A percentile compares a stretch with the other conserved stretches of the same genome.
These are phyloP conservation scores for Melanerpes formicivorus DNA, from an alignment of 2,113 vertebrate species.

Conservation along the genomic window DNA sequence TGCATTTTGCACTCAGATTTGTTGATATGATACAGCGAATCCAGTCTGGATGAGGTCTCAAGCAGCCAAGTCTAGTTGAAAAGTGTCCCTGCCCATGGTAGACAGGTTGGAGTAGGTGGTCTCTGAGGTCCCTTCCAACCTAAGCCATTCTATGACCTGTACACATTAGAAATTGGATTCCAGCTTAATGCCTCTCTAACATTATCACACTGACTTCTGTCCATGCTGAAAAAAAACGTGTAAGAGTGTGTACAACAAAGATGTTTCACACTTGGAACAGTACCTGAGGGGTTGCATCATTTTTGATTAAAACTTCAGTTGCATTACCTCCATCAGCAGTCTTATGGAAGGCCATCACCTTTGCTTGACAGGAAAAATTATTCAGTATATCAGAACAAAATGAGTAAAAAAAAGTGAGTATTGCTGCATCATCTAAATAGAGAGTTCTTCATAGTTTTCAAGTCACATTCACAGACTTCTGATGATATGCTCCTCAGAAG, in stretches of 20 bases:
- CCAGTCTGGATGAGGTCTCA: too few relatives aligned
- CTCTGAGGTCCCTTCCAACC: too few relatives aligned
- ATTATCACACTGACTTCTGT: background rate
- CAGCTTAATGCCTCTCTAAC: background rate
- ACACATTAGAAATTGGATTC: background rate
- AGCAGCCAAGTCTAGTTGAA: too few relatives aligned
- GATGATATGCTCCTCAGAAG: background rate
- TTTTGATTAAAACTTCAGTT: background rate
- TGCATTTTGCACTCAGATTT: too few relatives aligned
- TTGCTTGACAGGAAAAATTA: background rate
- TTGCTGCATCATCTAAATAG: background rate
- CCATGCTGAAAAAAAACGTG: background rate
- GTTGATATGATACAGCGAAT: too few relatives aligned
- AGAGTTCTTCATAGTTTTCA: background rate
- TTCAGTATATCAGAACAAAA: background rate
- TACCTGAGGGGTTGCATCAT: accelerated
- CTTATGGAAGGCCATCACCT: background rate
- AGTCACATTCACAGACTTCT: background rate
- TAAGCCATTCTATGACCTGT: too few relatives aligned
- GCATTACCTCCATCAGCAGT: background rate
- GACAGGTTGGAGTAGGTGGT: too few relatives aligned
- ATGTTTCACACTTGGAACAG: background rate
- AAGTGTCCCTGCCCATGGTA: too few relatives aligned
- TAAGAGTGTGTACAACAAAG: background rate
- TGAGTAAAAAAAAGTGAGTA: background rate